Evolutionary conservation across 2,888 invertebrate genomes (phyloP).

Genomic region (Rhaphigaster nebulosa): DNA sequence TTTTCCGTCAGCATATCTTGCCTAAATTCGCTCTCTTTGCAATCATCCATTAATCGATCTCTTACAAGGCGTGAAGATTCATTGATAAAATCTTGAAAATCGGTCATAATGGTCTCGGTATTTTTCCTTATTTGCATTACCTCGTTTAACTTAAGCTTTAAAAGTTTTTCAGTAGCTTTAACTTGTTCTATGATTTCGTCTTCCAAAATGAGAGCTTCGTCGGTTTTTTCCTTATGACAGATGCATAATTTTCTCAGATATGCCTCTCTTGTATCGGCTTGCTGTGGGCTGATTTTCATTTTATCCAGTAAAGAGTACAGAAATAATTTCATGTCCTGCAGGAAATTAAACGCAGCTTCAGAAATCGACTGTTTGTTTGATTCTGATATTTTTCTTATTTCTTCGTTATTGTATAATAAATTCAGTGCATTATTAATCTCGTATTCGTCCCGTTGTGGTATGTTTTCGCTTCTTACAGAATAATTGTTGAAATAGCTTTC

Average conservation of each 20-base stretch:
- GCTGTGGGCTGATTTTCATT: constrained; percentile 18
- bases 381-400: constrained; percentile 13
- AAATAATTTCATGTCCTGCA: constrained; percentile 13
- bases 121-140: background rate
- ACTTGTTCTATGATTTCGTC: background rate
- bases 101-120: background rate
- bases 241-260: background rate
- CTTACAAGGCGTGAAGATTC: constrained; percentile 70
- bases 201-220: background rate
- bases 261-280: constrained; percentile 4
- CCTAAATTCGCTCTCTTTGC: constrained; percentile 70
- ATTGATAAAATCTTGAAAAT: background rate
- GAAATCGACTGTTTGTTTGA: constrained; percentile 1
- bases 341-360: constrained; percentile 41
- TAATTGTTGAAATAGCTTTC: constrained; percentile 16
- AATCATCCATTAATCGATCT: constrained; percentile 72
- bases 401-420: background rate
- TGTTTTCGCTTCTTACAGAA: background rate
- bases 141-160: background rate
- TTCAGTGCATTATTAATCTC: constrained; percentile 25
- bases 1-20: constrained; percentile 72
- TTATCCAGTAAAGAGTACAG: background rate
- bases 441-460: constrained; percentile 34
- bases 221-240: background rate
- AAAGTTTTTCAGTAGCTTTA: background rate